These are phyloP conservation scores for Ophioderma brevispina DNA, from an alignment of 35 echinoderm and acorn worm genomes.

Conservation along the genomic window DNA sequence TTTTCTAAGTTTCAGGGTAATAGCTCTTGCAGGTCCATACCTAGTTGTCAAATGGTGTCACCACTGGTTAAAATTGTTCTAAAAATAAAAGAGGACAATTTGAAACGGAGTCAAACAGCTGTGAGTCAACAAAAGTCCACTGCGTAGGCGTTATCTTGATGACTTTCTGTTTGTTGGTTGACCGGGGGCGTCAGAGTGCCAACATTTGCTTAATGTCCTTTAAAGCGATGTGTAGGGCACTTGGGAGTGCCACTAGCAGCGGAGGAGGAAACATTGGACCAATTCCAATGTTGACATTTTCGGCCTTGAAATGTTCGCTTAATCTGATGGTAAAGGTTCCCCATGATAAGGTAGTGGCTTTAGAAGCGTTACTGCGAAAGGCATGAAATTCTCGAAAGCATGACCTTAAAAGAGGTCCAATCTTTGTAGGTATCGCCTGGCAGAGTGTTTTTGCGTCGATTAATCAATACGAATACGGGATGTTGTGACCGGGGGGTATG, in stretches of 20 bases:
- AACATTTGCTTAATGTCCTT: not conserved
- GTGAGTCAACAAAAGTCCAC: not conserved
- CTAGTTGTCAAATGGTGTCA: too few relatives aligned
- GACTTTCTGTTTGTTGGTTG: slow-evolving; percentile 15
- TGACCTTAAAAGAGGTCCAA: slow-evolving; percentile 18
- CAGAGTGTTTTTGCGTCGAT: slow-evolving; percentile 17
- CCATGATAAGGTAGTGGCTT: not conserved
- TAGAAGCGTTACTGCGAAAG: not conserved
- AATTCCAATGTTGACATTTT: not conserved
- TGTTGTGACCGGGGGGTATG: too few relatives aligned
- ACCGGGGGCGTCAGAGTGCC: not conserved
- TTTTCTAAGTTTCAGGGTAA: too few relatives aligned
- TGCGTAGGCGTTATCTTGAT: slow-evolving; percentile 12
- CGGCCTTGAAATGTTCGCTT: slow-evolving; percentile 22
- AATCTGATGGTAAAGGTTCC: not conserved
- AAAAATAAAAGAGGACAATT: too few relatives aligned
- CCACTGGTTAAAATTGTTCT: too few relatives aligned
- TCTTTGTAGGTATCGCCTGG: slow-evolving; percentile 25
- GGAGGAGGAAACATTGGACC: slow-evolving; percentile 46
- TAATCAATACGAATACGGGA: too few relatives aligned
- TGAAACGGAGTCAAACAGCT: too few relatives aligned
- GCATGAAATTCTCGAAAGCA: not conserved
- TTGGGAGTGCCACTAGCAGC: slow-evolving; percentile 46
- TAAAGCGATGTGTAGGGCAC: not conserved
- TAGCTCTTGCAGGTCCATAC: too few relatives aligned